These are phyloP conservation scores for Epirrhoe alternata DNA, from an alignment of 2,888 invertebrate species.

Conservation along the genomic window DNA sequence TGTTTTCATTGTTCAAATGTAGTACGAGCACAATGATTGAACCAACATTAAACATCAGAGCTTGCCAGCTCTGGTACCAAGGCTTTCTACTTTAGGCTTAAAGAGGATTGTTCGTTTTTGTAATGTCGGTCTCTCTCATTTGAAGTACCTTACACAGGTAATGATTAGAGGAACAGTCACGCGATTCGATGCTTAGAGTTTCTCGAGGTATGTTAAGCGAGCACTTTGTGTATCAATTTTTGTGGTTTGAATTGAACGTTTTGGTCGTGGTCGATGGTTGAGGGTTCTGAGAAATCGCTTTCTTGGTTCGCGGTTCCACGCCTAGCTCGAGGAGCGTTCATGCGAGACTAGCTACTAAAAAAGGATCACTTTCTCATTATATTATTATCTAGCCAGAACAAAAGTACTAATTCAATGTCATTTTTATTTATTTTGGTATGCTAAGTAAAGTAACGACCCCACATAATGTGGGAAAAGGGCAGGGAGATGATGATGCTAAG, in stretches of 20 bases:
- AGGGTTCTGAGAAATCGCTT: constrained; percentile 42
- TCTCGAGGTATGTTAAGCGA: constrained; percentile 35
- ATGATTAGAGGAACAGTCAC: constrained; percentile 51
- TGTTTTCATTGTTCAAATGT: too few relatives aligned
- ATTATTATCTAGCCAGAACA: too few relatives aligned
- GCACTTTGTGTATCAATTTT: constrained; percentile 38
- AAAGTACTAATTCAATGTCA: too few relatives aligned
- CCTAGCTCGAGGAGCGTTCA: constrained; percentile 39
- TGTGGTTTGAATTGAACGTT: constrained; percentile 30
- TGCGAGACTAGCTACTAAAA: constrained; percentile 10
- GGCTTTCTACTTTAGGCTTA: constrained; percentile 18
- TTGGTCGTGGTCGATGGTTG: constrained; percentile 41
- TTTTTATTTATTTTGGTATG: too few relatives aligned
- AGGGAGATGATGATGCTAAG: too few relatives aligned
- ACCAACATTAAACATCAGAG: neutral
- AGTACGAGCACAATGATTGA: neutral
- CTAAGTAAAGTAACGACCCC: too few relatives aligned
- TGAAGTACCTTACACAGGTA: constrained; percentile 45
- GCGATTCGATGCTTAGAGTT: constrained; percentile 57
- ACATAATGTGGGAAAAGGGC: too few relatives aligned
- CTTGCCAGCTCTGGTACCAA: neutral
- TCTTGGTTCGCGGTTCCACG: constrained; percentile 44
- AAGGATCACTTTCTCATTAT: neutral
- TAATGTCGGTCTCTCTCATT: constrained; percentile 48
- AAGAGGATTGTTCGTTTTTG: constrained; percentile 41